Conservation (phyloP, 1,140 invertebrate species). For the Pentalonia nigronervosa region DNA sequence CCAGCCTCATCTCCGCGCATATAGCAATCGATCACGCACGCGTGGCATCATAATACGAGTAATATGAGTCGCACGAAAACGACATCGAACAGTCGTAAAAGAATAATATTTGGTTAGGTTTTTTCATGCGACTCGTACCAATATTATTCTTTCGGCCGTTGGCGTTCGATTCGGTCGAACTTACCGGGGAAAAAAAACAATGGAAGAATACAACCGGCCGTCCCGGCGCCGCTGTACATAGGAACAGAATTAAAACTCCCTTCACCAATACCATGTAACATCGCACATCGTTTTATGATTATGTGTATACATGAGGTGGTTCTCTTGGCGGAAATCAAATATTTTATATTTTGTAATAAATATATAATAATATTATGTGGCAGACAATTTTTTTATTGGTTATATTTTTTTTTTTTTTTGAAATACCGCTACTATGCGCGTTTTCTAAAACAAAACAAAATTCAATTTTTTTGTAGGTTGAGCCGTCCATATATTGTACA, state of each 20-base stretch:
- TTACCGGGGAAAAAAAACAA: neutral
- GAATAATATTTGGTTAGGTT: slow-evolving; percentile 10
- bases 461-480: no score
- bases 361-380: neutral
- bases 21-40: neutral
- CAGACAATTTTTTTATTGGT: neutral
- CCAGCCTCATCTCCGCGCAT: neutral
- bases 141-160: neutral
- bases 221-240: neutral
- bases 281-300: no score
- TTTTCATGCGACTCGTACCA: neutral
- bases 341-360: neutral
- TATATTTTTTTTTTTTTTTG: no score
- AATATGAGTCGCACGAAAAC: neutral
- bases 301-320: neutral
- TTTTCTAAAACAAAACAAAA: no score
- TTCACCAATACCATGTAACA: neutral
- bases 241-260: neutral
- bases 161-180: neutral
- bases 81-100: neutral
- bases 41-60: no score
- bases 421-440: no score
- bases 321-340: neutral
- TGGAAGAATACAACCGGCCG: neutral
- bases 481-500: no score